phyloP scores from a whole-genome alignment of 2,113 vertebrate species.

The Salvator merianae region DNA sequence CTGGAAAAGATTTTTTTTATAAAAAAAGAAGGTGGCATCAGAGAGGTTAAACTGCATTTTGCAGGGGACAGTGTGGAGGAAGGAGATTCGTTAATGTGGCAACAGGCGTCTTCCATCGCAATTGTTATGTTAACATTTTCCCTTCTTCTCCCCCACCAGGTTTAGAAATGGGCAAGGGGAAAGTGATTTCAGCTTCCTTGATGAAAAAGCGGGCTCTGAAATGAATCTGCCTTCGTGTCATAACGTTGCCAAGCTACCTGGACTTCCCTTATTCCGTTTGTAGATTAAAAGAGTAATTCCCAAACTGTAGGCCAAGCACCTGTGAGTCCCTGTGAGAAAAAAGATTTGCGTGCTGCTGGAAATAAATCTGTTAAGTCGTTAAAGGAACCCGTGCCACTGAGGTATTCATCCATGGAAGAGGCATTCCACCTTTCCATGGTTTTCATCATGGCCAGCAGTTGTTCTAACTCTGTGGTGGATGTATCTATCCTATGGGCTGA shows the following conservation, averaged over 20 bases:
- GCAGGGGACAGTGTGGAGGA: background rate
- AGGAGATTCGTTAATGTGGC: constrained; percentile 53
- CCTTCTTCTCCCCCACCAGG: background rate
- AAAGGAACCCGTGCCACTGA: background rate
- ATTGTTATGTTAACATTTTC: constrained; percentile 24
- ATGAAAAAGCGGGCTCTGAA: constrained; percentile 15
- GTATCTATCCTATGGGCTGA: no score
- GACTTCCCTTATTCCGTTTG: background rate
- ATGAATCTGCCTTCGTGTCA: background rate
- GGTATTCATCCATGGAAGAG: background rate
- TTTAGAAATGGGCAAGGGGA: fast-evolving
- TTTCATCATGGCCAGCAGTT: background rate
- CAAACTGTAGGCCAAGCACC: background rate
- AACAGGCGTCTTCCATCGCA: constrained; percentile 44
- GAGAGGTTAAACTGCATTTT: constrained; percentile 69
- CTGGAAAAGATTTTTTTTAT: constrained; percentile 76
- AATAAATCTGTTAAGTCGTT: background rate
- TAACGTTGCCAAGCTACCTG: background rate
- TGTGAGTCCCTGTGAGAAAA: background rate
- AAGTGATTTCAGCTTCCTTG: background rate
- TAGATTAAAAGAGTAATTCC: background rate
- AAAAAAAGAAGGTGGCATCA: constrained; percentile 64
- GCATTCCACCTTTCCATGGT: background rate
- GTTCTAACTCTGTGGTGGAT: background rate
- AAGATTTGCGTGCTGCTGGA: background rate